phyloP scores from a whole-genome alignment of 2,797 vertebrate species.

The Gobio occitaniae region DNA sequence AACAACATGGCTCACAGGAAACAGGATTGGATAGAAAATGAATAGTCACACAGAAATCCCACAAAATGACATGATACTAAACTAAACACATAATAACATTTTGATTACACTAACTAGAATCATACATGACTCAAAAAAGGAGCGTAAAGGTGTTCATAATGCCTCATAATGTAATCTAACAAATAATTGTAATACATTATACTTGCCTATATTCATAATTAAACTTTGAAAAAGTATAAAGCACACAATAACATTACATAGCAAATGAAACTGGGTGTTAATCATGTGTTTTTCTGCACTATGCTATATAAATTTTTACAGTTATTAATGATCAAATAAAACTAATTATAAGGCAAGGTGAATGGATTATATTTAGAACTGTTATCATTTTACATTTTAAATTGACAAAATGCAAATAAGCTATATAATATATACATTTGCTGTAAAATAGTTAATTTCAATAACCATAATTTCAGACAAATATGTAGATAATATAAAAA shows the following conservation, averaged over 20 bases:
- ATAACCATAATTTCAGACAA: background rate
- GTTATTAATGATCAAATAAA: background rate
- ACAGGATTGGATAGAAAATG: background rate
- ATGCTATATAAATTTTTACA: background rate
- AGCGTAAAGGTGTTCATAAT: background rate
- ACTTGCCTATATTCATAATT: background rate
- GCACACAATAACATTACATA: background rate
- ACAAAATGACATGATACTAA: background rate
- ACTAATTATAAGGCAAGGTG: background rate
- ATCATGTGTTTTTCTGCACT: background rate
- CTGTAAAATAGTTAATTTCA: background rate
- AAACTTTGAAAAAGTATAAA: background rate
- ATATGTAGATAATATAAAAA: background rate
- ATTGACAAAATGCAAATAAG: background rate
- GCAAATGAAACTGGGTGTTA: background rate
- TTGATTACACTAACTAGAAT: background rate
- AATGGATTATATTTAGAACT: background rate
- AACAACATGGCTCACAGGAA: conserved; percentile 11
- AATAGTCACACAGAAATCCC: background rate
- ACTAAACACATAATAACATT: background rate
- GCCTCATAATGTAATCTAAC: background rate
- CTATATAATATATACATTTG: background rate
- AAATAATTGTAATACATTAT: background rate
- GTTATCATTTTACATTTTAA: background rate
- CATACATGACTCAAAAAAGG: background rate